phyloP scores from a whole-genome alignment of 1,140 invertebrate species.

The Anastrepha obliqua region DNA sequence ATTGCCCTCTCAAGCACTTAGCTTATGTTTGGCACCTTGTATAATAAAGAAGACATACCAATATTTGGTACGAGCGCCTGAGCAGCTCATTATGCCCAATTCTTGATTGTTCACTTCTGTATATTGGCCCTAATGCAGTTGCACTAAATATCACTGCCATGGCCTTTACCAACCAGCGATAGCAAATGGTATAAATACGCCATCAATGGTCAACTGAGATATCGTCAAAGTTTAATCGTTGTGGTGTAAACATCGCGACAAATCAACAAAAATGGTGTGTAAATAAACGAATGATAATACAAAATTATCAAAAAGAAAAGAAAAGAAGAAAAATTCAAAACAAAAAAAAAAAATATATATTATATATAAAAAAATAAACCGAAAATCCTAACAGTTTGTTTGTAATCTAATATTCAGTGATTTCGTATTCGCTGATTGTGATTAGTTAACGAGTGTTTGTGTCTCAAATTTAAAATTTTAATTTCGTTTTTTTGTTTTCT shows the following conservation, averaged over 20 bases:
- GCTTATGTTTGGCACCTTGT: no score
- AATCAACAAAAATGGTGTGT: conserved; percentile 45
- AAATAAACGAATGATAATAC: neutral
- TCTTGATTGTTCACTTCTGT: neutral
- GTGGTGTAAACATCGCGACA: conserved; percentile 14
- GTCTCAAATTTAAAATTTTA: neutral
- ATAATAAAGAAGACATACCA: no score
- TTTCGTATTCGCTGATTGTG: neutral
- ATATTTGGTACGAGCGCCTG: no score
- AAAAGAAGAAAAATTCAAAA: neutral
- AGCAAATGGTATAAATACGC: conserved; percentile 21
- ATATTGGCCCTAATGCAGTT: neutral
- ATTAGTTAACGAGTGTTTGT: neutral
- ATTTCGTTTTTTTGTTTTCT: neutral
- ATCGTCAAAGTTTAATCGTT: conserved; percentile 41
- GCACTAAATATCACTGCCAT: neutral
- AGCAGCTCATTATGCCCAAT: neutral
- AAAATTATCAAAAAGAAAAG: neutral
- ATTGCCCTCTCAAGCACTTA: no score
- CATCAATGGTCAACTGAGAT: neutral
- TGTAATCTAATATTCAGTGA: neutral
- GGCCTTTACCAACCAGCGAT: neutral
- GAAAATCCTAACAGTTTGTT: no score
- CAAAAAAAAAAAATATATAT: neutral
- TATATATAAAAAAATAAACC: no score